Percentiles rank a stretch among this genome's conserved stretches.
Evolutionary conservation across 2,888 invertebrate genomes (phyloP).

Genomic region (Trilocha varians): DNA sequence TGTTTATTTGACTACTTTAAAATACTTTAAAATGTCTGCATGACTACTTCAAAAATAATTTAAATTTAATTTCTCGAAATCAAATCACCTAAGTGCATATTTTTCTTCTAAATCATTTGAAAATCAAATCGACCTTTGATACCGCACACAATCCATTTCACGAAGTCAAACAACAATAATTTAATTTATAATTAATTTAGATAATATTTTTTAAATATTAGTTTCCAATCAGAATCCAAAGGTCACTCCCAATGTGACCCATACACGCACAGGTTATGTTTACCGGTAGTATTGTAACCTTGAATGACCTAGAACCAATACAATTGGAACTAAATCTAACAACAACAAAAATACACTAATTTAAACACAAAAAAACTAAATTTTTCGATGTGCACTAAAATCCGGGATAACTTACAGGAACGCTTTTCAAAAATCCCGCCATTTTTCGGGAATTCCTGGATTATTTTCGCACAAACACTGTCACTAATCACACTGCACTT

Average conservation of each 20-base stretch:
- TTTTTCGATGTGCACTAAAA: not conserved
- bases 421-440: conserved; percentile 44
- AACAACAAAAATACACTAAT: conserved; percentile 6
- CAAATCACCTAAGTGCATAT: no score
- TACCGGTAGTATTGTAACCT: conserved; percentile 63
- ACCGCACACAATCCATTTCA: no score
- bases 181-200: no score
- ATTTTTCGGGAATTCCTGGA: conserved; percentile 22
- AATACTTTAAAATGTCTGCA: no score
- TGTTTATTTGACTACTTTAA: no score
- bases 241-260: conserved; percentile 62
- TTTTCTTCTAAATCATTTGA: no score
- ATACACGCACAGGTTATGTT: conserved; percentile 49
- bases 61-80: no score
- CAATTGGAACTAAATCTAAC: conserved; percentile 10
- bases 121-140: no score
- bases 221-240: conserved; percentile 29
- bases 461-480: conserved; percentile 17
- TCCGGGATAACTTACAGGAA: conserved; percentile 27
- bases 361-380: conserved; percentile 5
- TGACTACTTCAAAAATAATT: no score
- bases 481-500: conserved; percentile 28
- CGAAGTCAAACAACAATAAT: no score
- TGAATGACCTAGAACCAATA: conserved; percentile 60
- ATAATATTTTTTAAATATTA: no score